phyloP scores from a whole-genome alignment of 1,140 invertebrate genomes.

The Stratiolaelaps scimitus region DNA sequence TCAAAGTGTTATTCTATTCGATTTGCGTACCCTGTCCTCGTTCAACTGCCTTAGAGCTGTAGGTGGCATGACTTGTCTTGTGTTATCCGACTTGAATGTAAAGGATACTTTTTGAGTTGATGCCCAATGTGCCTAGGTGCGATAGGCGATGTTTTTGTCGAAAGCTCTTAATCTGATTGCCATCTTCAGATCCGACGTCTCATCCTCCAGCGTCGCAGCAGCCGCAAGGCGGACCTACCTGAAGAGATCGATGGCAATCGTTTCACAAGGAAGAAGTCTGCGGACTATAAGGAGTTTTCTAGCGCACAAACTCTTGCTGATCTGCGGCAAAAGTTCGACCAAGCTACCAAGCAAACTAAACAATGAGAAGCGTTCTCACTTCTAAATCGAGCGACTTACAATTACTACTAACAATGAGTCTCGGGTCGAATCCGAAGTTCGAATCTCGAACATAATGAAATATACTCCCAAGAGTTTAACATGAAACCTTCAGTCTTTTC shows the following conservation, averaged over 20 bases:
- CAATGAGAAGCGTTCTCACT: too few relatives aligned
- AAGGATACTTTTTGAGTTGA: neutral
- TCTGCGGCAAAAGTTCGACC: conserved; percentile 5
- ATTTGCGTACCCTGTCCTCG: neutral
- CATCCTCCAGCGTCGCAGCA: conserved; percentile 1
- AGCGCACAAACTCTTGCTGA: conserved; percentile 14
- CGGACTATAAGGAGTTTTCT: conserved; percentile 6
- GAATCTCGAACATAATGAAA: too few relatives aligned
- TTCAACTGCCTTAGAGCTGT: neutral
- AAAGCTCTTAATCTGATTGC: too few relatives aligned
- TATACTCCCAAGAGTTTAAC: too few relatives aligned
- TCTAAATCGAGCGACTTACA: too few relatives aligned
- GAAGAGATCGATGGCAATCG: conserved; percentile 17
- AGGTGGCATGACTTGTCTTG: neutral
- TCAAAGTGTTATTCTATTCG: neutral
- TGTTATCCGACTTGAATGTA: neutral
- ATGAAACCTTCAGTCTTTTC: too few relatives aligned
- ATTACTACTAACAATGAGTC: too few relatives aligned
- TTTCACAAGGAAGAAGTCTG: conserved; percentile 19
- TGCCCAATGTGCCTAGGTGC: neutral
- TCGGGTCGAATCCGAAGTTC: too few relatives aligned
- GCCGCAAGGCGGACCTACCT: conserved; percentile 5
- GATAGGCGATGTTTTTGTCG: too few relatives aligned
- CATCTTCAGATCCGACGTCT: conserved; percentile 11
- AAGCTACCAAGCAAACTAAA: too few relatives aligned